phyloP scores from a whole-genome alignment of 1,140 invertebrate genomes.

The Papilio aristodemus region DNA sequence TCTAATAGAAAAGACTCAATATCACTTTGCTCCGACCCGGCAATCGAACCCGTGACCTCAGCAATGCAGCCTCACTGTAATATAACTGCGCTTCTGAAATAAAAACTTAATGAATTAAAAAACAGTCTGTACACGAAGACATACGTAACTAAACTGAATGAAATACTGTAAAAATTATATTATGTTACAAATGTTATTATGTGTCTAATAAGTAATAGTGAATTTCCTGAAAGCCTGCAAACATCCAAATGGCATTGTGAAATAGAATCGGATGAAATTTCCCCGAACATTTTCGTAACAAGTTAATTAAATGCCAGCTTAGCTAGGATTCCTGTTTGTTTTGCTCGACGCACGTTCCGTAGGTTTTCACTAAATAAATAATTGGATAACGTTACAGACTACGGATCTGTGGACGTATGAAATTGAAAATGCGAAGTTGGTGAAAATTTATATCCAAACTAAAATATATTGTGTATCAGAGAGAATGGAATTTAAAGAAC shows the following conservation, averaged over 20 bases:
- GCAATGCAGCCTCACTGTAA: too few species aligned
- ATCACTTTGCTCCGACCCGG: too few species aligned
- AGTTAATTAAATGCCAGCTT: constrained; percentile 61
- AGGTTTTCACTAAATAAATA: constrained; percentile 47
- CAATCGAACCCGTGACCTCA: too few species aligned
- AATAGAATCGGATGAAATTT: constrained; percentile 40
- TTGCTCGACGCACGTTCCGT: constrained; percentile 17
- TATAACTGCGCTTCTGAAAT: too few species aligned
- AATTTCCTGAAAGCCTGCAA: constrained; percentile 11
- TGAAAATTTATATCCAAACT: constrained; percentile 27
- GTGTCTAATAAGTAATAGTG: not conserved
- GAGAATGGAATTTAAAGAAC: not conserved
- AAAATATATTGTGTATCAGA: not conserved
- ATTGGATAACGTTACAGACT: constrained; percentile 49
- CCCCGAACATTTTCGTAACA: constrained; percentile 39
- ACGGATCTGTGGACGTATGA: constrained; percentile 2
- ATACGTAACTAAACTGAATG: too few species aligned
- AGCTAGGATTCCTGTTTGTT: constrained; percentile 40
- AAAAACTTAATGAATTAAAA: too few species aligned
- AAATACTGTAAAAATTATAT: too few species aligned
- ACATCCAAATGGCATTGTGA: constrained; percentile 1
- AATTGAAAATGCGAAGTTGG: constrained; percentile 20
- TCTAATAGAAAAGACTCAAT: too few species aligned
- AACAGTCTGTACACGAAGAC: too few species aligned
- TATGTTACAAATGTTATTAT: too few species aligned